Conservation (phyloP, 1,140 invertebrate genomes). For the Aphaenogaster floridana region DNA sequence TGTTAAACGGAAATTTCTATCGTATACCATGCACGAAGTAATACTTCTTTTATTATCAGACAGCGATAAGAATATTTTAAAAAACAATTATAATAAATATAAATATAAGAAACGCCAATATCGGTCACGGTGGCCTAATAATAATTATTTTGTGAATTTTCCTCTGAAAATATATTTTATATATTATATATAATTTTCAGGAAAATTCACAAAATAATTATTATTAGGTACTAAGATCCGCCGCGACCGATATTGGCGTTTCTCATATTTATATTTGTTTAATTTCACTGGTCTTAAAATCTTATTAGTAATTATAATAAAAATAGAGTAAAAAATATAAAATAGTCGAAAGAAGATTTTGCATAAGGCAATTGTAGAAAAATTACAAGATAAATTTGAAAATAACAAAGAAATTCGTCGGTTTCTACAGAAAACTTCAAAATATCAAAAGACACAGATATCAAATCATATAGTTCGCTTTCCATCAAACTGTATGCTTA, state of each 20-base stretch:
- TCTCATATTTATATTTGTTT: no score
- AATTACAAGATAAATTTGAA: not conserved
- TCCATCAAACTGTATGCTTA: not conserved
- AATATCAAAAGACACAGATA: not conserved
- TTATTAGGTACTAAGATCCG: no score
- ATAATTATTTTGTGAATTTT: no score
- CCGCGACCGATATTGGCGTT: no score
- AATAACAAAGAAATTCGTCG: not conserved
- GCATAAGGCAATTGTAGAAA: not conserved
- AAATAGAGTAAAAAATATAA: not conserved
- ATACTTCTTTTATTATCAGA: not conserved
- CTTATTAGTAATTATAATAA: not conserved
- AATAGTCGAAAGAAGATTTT: not conserved
- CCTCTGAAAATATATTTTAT: no score
- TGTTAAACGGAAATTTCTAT: not conserved
- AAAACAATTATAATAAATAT: not conserved
- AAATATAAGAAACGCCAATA: no score
- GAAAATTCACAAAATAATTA: no score
- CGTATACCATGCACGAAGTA: not conserved
- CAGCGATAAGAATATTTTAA: not conserved
- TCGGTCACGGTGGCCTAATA: no score
- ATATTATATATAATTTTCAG: no score
- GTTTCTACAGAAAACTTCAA: not conserved
- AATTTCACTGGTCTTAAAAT: no score
- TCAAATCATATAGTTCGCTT: not conserved